A percentile compares a stretch with the other conserved stretches of the same genome.
These are phyloP conservation scores for Orcinus orca DNA, from an alignment of 2,113 vertebrate species.

Conservation along the genomic window DNA sequence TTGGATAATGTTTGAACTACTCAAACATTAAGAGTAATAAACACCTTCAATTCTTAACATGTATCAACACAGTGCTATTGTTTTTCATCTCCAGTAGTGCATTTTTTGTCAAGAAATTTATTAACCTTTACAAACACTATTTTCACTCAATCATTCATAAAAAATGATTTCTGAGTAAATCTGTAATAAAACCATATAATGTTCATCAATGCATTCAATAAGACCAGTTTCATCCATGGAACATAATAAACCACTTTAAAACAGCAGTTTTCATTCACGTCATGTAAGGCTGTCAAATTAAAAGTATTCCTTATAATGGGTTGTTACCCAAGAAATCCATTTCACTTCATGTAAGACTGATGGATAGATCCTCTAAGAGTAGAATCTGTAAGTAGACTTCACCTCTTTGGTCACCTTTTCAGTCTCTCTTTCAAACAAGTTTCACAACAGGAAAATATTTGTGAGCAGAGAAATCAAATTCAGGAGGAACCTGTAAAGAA, in stretches of 20 bases:
- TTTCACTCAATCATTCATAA: constrained; percentile 67
- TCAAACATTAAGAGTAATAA: background rate
- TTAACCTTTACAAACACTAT: constrained; percentile 70
- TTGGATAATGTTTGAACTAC: background rate
- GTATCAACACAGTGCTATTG: background rate
- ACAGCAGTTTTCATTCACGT: constrained; percentile 79
- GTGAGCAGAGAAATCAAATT: constrained; percentile 98
- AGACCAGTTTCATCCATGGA: constrained; percentile 68
- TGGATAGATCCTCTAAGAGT: background rate
- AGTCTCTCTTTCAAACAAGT: constrained; percentile 88
- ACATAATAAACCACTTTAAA: constrained; percentile 81
- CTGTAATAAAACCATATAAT: constrained; percentile 74
- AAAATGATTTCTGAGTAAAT: constrained; percentile 74
- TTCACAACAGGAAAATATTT: constrained; percentile 99
- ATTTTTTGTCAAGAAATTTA: constrained; percentile 69
- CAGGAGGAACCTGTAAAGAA: constrained; percentile 90
- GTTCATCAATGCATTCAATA: constrained; percentile 71
- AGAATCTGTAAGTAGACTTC: constrained; percentile 45
- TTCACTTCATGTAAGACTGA: constrained; percentile 45
- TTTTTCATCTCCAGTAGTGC: constrained; percentile 42
- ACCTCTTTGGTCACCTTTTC: constrained; percentile 6
- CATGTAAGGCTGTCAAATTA: constrained; percentile 61
- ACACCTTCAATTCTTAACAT: background rate
- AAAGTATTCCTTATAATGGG: constrained; percentile 65
- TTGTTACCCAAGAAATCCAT: constrained; percentile 56